Percentiles rank a stretch among this genome's conserved stretches.
phyloP scores from a whole-genome alignment of 2,797 vertebrate species.

The Rhinatrema bivittatum region DNA sequence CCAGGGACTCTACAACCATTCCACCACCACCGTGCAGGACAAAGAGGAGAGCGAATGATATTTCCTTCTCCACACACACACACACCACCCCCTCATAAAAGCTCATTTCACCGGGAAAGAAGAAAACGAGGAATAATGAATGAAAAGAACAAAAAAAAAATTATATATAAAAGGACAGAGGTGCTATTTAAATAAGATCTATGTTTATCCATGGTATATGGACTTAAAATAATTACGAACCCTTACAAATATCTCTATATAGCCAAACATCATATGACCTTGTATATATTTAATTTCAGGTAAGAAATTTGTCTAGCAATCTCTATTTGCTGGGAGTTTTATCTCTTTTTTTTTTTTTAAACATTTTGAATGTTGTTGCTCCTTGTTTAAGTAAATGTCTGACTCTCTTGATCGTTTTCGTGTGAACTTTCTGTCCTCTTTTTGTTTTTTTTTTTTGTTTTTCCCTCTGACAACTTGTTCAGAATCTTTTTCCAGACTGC shows the following conservation, averaged over 20 bases:
- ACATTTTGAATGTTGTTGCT: slow-evolving; percentile 44
- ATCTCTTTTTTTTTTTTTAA: slow-evolving; percentile 40
- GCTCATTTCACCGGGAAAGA: slow-evolving; percentile 5
- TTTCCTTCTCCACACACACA: slow-evolving; percentile 10
- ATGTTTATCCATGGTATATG: slow-evolving; percentile 83
- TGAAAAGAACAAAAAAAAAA: not conserved
- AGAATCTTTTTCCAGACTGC: slow-evolving; percentile 49
- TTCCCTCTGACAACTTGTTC: slow-evolving; percentile 38
- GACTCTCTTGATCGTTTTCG: slow-evolving; percentile 50
- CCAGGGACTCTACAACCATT: slow-evolving; percentile 98
- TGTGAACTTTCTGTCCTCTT: slow-evolving; percentile 30
- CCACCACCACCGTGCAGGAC: slow-evolving; percentile 90
- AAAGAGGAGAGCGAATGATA: slow-evolving; percentile 87
- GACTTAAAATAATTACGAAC: slow-evolving; percentile 77
- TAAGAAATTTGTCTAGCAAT: slow-evolving; percentile 67
- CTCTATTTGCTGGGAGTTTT: slow-evolving; percentile 70
- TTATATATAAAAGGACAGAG: too few relatives aligned
- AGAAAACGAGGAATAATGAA: not conserved
- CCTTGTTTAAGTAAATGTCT: slow-evolving; percentile 50
- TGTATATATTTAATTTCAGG: slow-evolving; percentile 97
- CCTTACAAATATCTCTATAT: slow-evolving; percentile 83
- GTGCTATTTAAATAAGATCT: slow-evolving; percentile 80
- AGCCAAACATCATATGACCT: slow-evolving; percentile 90
- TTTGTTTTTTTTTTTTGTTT: not conserved
- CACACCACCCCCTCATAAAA: not conserved